Conservation (phyloP, 2,113 vertebrate genomes). For the Xiphophorus couchianus region DNA sequence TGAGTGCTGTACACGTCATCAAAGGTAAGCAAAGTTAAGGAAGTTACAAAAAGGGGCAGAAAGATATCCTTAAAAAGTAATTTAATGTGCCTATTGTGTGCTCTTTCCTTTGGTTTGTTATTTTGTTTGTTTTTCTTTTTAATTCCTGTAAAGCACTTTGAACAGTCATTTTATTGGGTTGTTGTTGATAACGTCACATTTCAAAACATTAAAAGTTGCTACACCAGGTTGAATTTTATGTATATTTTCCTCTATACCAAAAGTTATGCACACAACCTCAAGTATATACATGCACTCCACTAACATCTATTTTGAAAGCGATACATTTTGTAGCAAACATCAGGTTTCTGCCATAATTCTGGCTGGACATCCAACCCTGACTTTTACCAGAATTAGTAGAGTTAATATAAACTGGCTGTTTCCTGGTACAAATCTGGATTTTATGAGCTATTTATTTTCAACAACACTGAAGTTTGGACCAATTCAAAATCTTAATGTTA, state of each 20-base stretch:
- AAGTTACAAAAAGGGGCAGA: background rate
- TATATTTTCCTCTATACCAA: too few species aligned
- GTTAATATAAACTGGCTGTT: too few species aligned
- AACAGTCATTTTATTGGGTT: background rate
- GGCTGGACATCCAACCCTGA: background rate
- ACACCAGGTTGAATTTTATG: too few species aligned
- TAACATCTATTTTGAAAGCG: background rate
- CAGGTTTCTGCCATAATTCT: too few species aligned
- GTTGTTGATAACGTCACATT: background rate
- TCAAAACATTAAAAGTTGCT: background rate
- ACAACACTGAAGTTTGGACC: too few species aligned
- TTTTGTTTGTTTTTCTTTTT: too few species aligned
- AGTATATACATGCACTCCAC: background rate
- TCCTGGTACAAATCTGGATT: too few species aligned
- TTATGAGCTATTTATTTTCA: background rate
- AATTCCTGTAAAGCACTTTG: too few species aligned
- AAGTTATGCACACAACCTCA: background rate
- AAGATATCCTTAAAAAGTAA: too few species aligned
- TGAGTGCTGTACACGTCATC: background rate
- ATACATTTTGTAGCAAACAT: background rate
- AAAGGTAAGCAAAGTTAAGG: background rate
- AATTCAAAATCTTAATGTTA: background rate
- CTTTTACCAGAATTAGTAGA: background rate
- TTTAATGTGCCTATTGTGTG: background rate
- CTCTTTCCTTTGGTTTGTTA: too few species aligned